phyloP scores from a whole-genome alignment of 2,113 vertebrate genomes.

The Phainopepla nitens region DNA sequence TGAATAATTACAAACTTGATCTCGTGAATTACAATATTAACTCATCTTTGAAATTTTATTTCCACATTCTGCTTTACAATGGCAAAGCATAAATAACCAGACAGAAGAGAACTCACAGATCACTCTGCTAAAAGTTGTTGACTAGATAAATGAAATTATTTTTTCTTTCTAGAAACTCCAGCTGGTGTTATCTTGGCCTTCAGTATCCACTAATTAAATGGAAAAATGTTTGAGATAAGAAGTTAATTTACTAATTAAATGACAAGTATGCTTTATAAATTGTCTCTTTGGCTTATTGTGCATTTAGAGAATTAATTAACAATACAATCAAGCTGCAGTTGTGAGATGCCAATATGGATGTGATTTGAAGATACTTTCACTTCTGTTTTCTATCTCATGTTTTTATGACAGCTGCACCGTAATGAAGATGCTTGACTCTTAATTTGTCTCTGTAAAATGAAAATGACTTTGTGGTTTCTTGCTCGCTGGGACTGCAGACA shows the following conservation, averaged over 20 bases:
- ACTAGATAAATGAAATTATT: slow-evolving; percentile 56
- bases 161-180: slow-evolving; percentile 50
- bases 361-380: slow-evolving; percentile 56
- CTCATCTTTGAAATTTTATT: slow-evolving; percentile 33
- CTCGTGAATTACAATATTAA: slow-evolving; percentile 5
- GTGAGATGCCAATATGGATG: slow-evolving; percentile 65
- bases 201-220: slow-evolving; percentile 70
- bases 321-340: slow-evolving; percentile 66
- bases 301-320: slow-evolving; percentile 76
- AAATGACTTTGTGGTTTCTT: slow-evolving; percentile 52
- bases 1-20: slow-evolving; percentile 21
- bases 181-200: slow-evolving; percentile 67
- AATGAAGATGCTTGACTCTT: slow-evolving; percentile 56
- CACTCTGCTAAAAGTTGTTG: slow-evolving; percentile 40
- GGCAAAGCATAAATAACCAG: neutral
- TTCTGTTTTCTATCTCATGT: slow-evolving; percentile 58
- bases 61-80: neutral
- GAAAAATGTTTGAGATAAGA: slow-evolving; percentile 64
- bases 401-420: slow-evolving; percentile 31
- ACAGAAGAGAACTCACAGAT: neutral
- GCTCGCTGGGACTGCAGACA: neutral
- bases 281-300: slow-evolving; percentile 68
- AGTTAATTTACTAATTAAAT: slow-evolving; percentile 77
- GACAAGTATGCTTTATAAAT: slow-evolving; percentile 64
- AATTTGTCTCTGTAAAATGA: slow-evolving; percentile 64